Evolutionary conservation across 1,140 invertebrate genomes (phyloP), one percentile per base, ranked within the genome.

Genomic region (Dreissena rostriformis): DNA sequence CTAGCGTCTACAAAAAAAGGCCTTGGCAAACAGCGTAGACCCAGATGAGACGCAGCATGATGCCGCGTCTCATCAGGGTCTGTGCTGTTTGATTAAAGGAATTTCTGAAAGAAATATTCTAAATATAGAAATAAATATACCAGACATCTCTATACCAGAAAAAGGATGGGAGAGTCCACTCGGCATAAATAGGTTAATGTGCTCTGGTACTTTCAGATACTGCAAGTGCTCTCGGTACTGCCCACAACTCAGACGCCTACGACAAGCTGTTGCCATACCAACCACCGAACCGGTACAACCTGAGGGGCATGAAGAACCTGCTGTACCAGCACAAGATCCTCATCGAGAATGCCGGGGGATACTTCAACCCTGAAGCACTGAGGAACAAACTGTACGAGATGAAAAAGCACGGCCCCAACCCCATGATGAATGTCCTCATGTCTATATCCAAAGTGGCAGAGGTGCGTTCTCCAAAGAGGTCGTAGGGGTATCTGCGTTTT

Each of bases 291-390:
- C 5, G 19, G 29, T 77, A 65, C 11, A 72, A 78, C 15, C 22
- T 84, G 8, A 55, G 39, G 19, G 80, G 71, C 29, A 76, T 86
- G 71, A 89, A 51, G 57, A 26, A 24, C 17, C 57, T 79, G 52
- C 53, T 89, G 51, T 70, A 71, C 53, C 75, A 84, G 52, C 76
- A 85, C 61, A 72, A 61, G 26, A 79, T 24, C 52, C 79, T 86
- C 24, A 84, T 74, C 49, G 68, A 80, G 74, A 68, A 63, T 15
- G 78, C 86, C 10, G 82, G 73, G n/a, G 17, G 2, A 17, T 82
- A 61, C 8, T 80, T 82, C 28, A 75, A 67, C n/a, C 29, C 71
- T 5, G 17, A 26, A n/a, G 61, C 53, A 1, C 28, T 74, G 49
- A 67, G 24, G 39, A 19, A 67, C 8, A 66, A 51, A 26, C 39